These are phyloP conservation scores for Ptychoptera albimana DNA, from an alignment of 2,888 invertebrate genomes.

Conservation along the genomic window DNA sequence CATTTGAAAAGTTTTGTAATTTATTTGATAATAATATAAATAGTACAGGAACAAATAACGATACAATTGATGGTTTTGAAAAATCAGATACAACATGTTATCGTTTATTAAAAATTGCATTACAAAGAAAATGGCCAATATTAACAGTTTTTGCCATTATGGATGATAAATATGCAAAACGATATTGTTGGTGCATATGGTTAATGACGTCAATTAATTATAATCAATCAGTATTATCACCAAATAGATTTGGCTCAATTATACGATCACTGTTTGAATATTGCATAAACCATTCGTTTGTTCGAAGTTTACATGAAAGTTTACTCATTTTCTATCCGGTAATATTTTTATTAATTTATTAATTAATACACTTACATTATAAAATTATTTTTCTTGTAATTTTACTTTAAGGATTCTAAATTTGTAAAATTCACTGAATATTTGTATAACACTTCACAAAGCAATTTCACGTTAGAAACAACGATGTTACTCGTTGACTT, in stretches of 20 bases:
- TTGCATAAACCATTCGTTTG: slow-evolving; percentile 35
- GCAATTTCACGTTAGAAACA: slow-evolving; percentile 26
- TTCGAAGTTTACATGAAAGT: slow-evolving; percentile 44
- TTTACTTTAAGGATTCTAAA: slow-evolving; percentile 42
- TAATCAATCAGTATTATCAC: slow-evolving; percentile 13
- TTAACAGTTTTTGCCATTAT: slow-evolving; percentile 24
- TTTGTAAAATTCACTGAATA: slow-evolving; percentile 42
- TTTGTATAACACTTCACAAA: slow-evolving; percentile 35
- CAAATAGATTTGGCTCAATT: no score
- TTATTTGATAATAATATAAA: not conserved
- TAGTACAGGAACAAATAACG: no score
- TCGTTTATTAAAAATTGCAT: slow-evolving; percentile 20
- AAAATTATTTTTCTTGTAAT: slow-evolving; percentile 4
- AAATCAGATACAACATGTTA: slow-evolving; percentile 17
- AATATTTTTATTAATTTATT: slow-evolving; percentile 15
- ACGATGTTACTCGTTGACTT: no score
- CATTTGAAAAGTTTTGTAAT: slow-evolving; percentile 17
- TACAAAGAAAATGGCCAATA: slow-evolving; percentile 20
- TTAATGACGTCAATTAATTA: slow-evolving; percentile 11
- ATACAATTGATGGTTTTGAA: slow-evolving; percentile 14
- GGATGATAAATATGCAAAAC: slow-evolving; percentile 17
- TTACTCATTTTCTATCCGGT: slow-evolving; percentile 56
- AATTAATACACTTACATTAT: not conserved
- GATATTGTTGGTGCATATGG: slow-evolving; percentile 21
- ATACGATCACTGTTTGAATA: slow-evolving; percentile 16